A percentile compares a stretch with the other conserved stretches of the same genome.
Conservation (phyloP, 2,888 invertebrate species). For the Cataglyphis altisquamis region DNA sequence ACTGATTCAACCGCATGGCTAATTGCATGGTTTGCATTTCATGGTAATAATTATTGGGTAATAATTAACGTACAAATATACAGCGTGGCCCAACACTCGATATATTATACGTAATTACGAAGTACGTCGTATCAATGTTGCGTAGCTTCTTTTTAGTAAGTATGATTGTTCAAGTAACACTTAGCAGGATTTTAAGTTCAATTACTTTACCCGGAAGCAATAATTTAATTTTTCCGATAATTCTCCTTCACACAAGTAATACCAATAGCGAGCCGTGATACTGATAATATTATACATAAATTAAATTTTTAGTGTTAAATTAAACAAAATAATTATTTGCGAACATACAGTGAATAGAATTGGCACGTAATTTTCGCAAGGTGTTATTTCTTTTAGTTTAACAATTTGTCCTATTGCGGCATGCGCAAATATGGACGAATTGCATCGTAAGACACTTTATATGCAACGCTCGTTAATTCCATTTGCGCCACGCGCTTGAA, state of each 20-base stretch:
- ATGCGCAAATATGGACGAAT: neutral
- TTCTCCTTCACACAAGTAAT: neutral
- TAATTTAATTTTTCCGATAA: neutral
- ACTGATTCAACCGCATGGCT: slow-evolving; percentile 30
- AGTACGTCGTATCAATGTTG: slow-evolving; percentile 11
- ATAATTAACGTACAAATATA: neutral
- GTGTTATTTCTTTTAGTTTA: neutral
- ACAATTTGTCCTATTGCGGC: neutral
- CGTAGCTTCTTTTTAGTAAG: slow-evolving; percentile 1
- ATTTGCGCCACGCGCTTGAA: slow-evolving; percentile 57
- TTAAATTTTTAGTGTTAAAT: neutral
- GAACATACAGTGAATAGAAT: neutral
- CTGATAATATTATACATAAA: neutral
- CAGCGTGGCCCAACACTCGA: neutral
- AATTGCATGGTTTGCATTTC: slow-evolving; percentile 56
- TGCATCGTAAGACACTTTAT: neutral
- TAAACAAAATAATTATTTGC: neutral
- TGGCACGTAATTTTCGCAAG: neutral
- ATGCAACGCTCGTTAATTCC: slow-evolving; percentile 67
- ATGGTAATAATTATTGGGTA: slow-evolving; percentile 42
- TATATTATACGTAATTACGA: slow-evolving; percentile 22
- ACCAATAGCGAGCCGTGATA: neutral
- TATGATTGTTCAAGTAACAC: neutral
- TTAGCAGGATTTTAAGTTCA: slow-evolving; percentile 13
- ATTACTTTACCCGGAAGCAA: neutral